Conservation (phyloP, 2,113 vertebrate species). For the Artemisiospiza belli region DNA sequence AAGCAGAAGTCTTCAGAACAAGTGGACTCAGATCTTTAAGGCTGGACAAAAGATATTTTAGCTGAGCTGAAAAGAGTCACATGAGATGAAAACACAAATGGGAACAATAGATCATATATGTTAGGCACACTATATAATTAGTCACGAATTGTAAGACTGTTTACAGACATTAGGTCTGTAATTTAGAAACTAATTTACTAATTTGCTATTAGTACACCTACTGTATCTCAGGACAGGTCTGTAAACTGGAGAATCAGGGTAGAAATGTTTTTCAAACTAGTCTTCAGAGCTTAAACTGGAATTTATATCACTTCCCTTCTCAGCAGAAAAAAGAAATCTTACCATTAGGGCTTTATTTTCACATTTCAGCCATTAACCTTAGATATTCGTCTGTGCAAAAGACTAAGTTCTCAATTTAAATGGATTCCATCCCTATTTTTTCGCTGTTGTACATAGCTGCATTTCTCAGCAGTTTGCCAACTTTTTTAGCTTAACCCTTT, state of each 20-base stretch:
- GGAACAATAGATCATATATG: neutral
- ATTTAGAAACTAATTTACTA: too few relatives aligned
- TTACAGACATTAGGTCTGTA: neutral
- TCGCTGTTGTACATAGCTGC: neutral
- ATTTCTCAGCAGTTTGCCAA: neutral
- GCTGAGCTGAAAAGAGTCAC: neutral
- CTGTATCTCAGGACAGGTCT: neutral
- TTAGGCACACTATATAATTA: neutral
- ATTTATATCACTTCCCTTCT: neutral
- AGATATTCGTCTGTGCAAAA: neutral
- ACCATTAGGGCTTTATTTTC: neutral
- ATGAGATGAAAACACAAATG: neutral
- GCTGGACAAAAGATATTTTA: neutral
- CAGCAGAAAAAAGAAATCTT: neutral
- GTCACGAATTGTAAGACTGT: neutral
- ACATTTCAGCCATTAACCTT: neutral
- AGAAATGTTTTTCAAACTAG: neutral
- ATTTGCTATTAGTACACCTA: neutral
- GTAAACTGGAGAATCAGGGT: neutral
- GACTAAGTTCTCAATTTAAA: neutral
- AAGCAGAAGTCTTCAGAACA: neutral
- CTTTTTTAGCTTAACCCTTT: neutral
- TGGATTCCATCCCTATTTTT: neutral
- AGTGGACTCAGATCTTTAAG: neutral
- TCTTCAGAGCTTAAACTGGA: neutral